Evolutionary conservation across 1,140 invertebrate species (phyloP), one percentile per base, ranked within the genome.

Genomic region (Philotrypesis tridentata): DNA sequence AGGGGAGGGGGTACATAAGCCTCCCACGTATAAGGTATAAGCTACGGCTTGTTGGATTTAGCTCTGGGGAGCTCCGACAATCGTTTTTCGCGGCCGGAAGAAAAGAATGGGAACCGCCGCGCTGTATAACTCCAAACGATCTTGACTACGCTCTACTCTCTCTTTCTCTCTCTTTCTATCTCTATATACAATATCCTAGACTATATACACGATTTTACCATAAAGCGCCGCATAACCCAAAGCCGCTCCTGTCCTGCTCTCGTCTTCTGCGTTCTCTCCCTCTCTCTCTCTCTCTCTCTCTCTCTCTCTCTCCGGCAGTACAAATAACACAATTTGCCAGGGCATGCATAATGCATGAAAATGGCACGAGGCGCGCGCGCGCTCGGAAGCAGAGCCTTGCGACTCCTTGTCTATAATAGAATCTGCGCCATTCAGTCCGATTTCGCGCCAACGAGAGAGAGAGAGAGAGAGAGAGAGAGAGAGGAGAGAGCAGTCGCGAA

Each of bases 361-460:
- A 89, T 87, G 85, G 85, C 87, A 87, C 65, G 85, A 85, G 87
- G 82, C 85, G 85, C 72, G 21, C 55, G 55, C 23, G 55, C 72
- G 3, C 25, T 43, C 37, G 11, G 87, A 87, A 87, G 84, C n/a
- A n/a, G n/a, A n/a, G 6, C 83, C 86, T 83, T 84, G 76, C 84
- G 87, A 88, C 87, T 90, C 87, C 89, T 90, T 90, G 89, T 90
- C 90, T 91, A 89, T 91, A 91, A 91, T 91, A 88, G 90, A 91
- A 91, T 91, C 90, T 91, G 84, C 83, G 86, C 89, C 86, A 88
- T 87, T 88, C 87, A 87, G 29, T 86, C 85, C 88, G 86, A 89
- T 88, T 90, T 86, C 86, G 79, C 82, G 85, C 86, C 83, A n/a
- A n/a, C n/a, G n/a, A n/a, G n/a, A n/a, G n/a, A n/a, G n/a, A n/a